Evolutionary conservation across 2,113 vertebrate genomes (phyloP).

Genomic region (Terrapene triunguis): DNA sequence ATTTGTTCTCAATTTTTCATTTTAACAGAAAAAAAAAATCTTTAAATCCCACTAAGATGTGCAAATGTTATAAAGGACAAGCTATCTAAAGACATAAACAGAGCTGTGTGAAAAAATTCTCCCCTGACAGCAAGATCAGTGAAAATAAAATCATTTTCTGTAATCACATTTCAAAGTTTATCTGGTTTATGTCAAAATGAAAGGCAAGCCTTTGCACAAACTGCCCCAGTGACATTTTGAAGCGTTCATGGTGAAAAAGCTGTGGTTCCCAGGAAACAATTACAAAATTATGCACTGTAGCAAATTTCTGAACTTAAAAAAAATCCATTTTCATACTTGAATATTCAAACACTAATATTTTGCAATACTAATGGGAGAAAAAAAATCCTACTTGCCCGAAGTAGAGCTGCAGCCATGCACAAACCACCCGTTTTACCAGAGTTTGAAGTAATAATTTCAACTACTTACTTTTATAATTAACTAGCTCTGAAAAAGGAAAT

Average conservation of each 20-base stretch:
- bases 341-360: not conserved
- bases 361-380: not conserved
- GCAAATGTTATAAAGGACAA: not conserved
- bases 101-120: not conserved
- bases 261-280: not conserved
- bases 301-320: not conserved
- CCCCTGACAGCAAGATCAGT: not conserved
- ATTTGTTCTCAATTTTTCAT: not conserved
- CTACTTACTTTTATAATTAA: not conserved
- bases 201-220: not conserved
- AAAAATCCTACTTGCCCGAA: fast-evolving
- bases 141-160: not conserved
- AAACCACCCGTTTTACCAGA: not conserved
- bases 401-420: not conserved
- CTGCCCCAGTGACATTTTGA: not conserved
- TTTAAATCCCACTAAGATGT: not conserved
- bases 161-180: not conserved
- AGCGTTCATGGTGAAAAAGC: not conserved
- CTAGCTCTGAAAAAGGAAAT: fast-evolving
- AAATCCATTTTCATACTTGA: not conserved
- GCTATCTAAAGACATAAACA: not conserved
- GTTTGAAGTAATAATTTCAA: not conserved
- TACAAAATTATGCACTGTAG: not conserved
- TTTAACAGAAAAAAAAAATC: not conserved
- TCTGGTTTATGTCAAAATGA: not conserved